phyloP scores from a whole-genome alignment of 2,113 vertebrate species.

The Phrynosoma blainvillii region DNA sequence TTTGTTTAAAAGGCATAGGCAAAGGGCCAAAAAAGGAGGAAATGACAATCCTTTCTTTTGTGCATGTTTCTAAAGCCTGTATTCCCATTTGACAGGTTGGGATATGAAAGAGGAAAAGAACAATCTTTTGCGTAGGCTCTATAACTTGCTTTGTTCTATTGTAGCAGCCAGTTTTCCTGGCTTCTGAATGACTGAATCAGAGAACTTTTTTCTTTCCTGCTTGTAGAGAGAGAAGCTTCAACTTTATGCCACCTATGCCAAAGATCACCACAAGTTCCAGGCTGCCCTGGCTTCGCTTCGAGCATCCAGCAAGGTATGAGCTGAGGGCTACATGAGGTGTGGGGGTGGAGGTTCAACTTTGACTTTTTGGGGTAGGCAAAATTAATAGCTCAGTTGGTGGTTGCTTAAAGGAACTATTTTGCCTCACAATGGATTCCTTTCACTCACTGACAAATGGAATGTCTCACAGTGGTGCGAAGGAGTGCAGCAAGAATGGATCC shows the following conservation, averaged over 20 bases:
- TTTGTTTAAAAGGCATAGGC: not conserved
- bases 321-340: not conserved
- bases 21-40: not conserved
- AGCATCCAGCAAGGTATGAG: constrained; percentile 82
- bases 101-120: not conserved
- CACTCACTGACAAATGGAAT: not conserved
- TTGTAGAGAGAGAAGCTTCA: constrained; percentile 85
- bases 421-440: not conserved
- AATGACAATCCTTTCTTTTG: not conserved
- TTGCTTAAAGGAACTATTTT: not conserved
- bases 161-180: not conserved
- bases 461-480: not conserved
- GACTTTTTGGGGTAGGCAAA: not conserved
- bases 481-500: too few species aligned
- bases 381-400: too few species aligned
- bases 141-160: not conserved
- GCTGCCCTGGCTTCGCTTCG: constrained; percentile 75
- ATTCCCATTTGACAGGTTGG: not conserved
- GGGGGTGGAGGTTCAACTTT: not conserved
- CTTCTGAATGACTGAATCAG: not conserved
- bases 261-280: constrained; percentile 83
- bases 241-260: constrained; percentile 88
- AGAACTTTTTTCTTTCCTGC: not conserved
- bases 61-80: not conserved
- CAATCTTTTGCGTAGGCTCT: not conserved